Base-by-base conservation (phyloP, 92 coral and sea anemone species). In the Phenganax subtilis region DNA sequence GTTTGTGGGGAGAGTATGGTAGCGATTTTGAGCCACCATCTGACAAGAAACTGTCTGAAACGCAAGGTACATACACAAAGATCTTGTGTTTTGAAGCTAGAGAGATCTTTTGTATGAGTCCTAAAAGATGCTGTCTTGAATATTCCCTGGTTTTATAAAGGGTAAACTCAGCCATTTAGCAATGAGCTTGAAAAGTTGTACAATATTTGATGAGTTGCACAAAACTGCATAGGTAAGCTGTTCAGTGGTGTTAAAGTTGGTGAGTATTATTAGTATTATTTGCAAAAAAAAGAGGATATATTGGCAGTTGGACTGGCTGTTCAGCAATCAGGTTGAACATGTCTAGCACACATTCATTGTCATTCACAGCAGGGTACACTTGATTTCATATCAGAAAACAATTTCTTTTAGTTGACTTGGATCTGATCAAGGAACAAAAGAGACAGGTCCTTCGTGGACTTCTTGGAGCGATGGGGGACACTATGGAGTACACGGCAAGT, bases 401-500 rank as follows among this genome's bases (percentile, higher is more conserved):
- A 9, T 66, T 66, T 10, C 28, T 66, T 66, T 3, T 27, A 68
- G 73, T 68, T 28, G 73, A 68, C 30, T 68, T 52, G 29, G 73
- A 68, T 12, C 47, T 68, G 54, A 68, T 68, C 73, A 30, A 68
- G 53, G 73, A 30, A 28, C 73, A 68, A 20, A 68, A 68, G 16
- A 68, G 73, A 9, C 15, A 29, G 73, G 52, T 8, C 53, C 4
- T 68, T 37, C 73, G 9, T 15, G 73, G 53, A 5, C 73, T 30
- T 37, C 73, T 68, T 68, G 73, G 73, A 37, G 73, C 61, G 54
- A 79, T 79, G 83, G 83, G 63, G 83, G 8, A 63, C 51, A 77
- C 82, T 4, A 79, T 52, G 62, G 83, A 79, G 57, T 79, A 79
- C 37, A 79, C 83, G 30, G 83, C 65, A 14, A 30, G 83, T 76